Evolutionary conservation across 2,113 vertebrate genomes (phyloP).

Genomic region (Uropsilus gracilis): DNA sequence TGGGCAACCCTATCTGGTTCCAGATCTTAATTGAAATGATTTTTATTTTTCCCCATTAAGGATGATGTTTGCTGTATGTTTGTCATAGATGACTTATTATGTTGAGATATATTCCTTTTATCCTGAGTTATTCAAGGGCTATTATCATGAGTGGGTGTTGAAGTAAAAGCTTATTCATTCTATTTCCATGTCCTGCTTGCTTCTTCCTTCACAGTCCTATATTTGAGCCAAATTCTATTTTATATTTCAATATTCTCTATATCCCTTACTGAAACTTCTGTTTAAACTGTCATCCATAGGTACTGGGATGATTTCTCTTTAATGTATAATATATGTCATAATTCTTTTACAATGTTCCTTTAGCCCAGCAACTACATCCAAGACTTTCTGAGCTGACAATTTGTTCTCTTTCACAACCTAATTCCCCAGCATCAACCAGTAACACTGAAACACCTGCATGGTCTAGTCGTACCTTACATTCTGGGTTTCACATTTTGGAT

Average conservation of each 20-base stretch:
- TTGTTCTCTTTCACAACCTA: neutral
- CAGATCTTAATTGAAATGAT: no score
- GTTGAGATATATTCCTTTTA: no score
- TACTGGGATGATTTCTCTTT: neutral
- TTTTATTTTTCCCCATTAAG: no score
- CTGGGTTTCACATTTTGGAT: neutral
- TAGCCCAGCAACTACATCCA: neutral
- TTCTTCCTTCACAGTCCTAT: neutral
- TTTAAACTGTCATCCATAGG: neutral
- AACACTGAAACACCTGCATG: rapidly evolving
- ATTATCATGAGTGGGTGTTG: no score
- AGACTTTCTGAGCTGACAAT: neutral
- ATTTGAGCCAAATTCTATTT: neutral
- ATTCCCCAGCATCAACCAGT: neutral
- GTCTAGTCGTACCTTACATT: neutral
- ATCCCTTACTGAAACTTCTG: no score
- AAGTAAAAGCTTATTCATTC: no score
- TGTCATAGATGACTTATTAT: no score
- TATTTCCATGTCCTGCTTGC: neutral
- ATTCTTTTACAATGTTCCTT: neutral
- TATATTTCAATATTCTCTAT: no score
- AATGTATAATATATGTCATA: neutral
- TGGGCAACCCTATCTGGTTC: no score
- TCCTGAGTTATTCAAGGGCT: no score
- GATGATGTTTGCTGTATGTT: no score